Evolutionary conservation across 1,140 invertebrate species (phyloP).

Genomic region (Phenacoccus solenopsis): DNA sequence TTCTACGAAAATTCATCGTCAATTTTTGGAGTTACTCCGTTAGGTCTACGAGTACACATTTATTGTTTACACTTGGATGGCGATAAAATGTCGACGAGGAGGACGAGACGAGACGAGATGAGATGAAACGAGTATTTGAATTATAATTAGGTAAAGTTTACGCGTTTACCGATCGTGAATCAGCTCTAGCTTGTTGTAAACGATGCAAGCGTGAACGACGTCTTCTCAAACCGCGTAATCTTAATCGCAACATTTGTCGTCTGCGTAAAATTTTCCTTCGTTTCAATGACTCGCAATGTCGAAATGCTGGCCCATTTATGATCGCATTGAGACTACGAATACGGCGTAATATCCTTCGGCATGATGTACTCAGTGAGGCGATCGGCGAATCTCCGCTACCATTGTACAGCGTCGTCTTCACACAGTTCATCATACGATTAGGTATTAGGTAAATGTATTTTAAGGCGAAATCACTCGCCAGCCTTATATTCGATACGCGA

Average conservation of each 20-base stretch:
- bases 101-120: too few relatives aligned
- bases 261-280: neutral
- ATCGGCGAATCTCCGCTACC: slow-evolving; percentile 12
- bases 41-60: too few relatives aligned
- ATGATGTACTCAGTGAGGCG: neutral
- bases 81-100: too few relatives aligned
- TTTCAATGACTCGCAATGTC: neutral
- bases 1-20: too few relatives aligned
- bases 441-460: too few relatives aligned
- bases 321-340: neutral
- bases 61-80: too few relatives aligned
- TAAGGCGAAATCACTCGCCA: too few relatives aligned
- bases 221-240: neutral
- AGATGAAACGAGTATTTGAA: too few relatives aligned
- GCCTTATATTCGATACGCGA: neutral
- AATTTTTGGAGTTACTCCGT: too few relatives aligned
- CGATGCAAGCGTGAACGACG: neutral
- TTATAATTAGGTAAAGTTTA: neutral
- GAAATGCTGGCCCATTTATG: neutral
- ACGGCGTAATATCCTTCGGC: neutral
- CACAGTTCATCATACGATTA: neutral
- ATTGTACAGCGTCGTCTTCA: neutral
- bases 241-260: neutral
- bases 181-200: slow-evolving; percentile 4
- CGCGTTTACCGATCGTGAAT: neutral